These are phyloP conservation scores for Tetramorium alpestre DNA, from an alignment of 1,140 invertebrate species.

Conservation along the genomic window DNA sequence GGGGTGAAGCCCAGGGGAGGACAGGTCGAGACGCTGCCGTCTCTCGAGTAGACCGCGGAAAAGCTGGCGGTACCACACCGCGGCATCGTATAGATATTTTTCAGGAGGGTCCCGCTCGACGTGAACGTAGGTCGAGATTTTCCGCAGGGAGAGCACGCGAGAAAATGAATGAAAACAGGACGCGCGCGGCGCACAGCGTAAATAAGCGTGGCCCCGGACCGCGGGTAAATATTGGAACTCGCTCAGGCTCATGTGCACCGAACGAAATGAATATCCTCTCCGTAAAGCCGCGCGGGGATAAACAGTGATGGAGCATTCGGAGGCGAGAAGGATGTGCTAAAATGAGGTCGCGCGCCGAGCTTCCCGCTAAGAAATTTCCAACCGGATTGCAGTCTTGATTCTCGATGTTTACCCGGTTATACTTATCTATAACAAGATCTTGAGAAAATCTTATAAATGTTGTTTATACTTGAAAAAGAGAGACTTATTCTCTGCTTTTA, in stretches of 20 bases:
- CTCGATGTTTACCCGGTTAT: neutral
- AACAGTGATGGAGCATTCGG: neutral
- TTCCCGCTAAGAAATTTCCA: neutral
- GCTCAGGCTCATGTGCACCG: conserved; percentile 24
- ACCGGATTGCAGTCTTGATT: neutral
- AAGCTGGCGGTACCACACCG: neutral
- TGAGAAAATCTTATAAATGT: neutral
- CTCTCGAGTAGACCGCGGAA: neutral
- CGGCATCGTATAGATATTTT: conserved; percentile 43
- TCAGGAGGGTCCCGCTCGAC: conserved; percentile 51
- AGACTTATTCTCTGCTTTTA: neutral
- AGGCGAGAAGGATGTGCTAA: neutral
- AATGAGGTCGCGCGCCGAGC: neutral
- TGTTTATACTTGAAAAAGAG: neutral
- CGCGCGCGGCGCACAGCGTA: conserved; percentile 2
- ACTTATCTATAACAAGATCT: neutral
- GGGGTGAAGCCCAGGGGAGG: neutral
- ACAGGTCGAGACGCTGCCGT: conserved; percentile 11
- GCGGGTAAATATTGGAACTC: conserved; percentile 33
- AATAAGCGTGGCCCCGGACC: conserved; percentile 12
- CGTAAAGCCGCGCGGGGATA: neutral
- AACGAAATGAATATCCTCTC: conserved; percentile 24
- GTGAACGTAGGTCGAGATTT: conserved; percentile 74
- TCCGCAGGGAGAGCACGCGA: neutral
- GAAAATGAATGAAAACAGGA: conserved; percentile 51